Evolutionary conservation across 2,888 invertebrate species (phyloP), one percentile per base, ranked within the genome.

Genomic region (Amphimallon solstitiale): DNA sequence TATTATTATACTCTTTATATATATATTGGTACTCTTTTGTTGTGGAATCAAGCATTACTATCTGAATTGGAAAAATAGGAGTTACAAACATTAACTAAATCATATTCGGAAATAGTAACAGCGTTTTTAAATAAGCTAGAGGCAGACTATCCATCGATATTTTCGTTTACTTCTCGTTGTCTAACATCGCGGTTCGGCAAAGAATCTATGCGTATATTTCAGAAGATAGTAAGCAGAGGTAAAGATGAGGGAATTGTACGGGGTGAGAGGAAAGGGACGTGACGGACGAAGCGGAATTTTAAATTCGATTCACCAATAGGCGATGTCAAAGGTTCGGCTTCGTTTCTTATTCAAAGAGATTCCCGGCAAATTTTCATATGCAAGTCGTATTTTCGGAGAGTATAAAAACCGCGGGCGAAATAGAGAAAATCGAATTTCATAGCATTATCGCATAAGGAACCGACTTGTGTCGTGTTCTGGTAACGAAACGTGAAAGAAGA

Each of bases 301-400:
- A 64, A 69, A 69, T 73, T 70, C 68, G 69, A 72, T 73, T 70
- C 69, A 67, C 67, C 67, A 70, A 69, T 65, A 70, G 70, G 59
- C 67, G 70, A 70, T 65, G 67, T 68, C 69, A 71, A 70, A 71
- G 70, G 65, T 69, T 70, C 59, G 67, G 65, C 67, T 65, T 65
- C 66, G 63, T 67, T 70, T 69, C 48, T 63, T 63, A 70, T 70
- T 69, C 69, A 65, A 61, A 63, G 62, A 59, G 37, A 35, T 52
- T 52, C 52, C 35, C 35, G 34, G 52, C 34, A 52, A 52, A 52
- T 52, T 52, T 52, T 52, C 52, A 52, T 52, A 52, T 52, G 52
- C 34, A 35, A 52, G 35, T 35, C 52, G 52, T 52, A 21, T 46
- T 52, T 52, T 52, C 29, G 35, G 51, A 37, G 19, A 17, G 46